Percentiles rank a stretch among this genome's conserved stretches.
Conservation (phyloP, 2,113 vertebrate genomes). For the Callipepla californica region DNA sequence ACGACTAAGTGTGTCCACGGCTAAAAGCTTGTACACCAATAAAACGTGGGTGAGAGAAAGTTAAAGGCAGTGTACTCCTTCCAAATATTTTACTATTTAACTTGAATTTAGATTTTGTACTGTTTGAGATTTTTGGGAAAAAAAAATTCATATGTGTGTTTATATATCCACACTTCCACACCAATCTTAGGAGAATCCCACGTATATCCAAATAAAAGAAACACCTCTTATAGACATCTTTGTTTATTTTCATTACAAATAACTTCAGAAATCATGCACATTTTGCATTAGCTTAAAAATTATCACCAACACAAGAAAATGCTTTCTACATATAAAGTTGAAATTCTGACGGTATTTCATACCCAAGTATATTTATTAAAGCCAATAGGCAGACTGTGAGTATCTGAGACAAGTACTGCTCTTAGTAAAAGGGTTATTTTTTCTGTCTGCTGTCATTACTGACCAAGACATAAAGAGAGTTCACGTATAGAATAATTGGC, state of each 20-base stretch:
- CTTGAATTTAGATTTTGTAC: no score
- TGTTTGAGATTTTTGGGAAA: no score
- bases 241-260: not conserved
- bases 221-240: not conserved
- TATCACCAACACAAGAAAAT: not conserved
- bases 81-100: no score
- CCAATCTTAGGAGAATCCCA: not conserved
- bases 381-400: not conserved
- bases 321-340: not conserved
- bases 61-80: no score
- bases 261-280: not conserved
- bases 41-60: no score
- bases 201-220: not conserved
- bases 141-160: not conserved
- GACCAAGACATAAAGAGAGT: not conserved
- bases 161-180: not conserved
- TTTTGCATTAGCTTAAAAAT: not conserved
- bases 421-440: not conserved
- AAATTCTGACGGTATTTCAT: not conserved
- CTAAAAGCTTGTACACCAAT: no score
- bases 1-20: not conserved
- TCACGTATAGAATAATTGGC: not conserved
- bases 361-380: not conserved
- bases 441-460: not conserved
- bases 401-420: not conserved